Conservation (phyloP, 2,113 vertebrate species). For the Atrichornis clamosus region DNA sequence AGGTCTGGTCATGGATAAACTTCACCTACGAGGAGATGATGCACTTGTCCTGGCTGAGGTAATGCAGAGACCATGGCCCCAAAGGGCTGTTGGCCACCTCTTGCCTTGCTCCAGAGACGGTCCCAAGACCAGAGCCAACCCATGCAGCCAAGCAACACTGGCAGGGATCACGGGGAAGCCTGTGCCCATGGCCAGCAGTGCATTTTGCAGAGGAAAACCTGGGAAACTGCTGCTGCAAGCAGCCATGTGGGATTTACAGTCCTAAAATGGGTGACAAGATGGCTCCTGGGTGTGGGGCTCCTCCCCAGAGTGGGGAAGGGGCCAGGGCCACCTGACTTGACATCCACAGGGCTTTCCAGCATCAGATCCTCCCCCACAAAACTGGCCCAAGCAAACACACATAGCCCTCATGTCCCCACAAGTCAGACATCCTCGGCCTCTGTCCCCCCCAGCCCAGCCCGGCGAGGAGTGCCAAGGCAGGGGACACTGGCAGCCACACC, state of each 20-base stretch:
- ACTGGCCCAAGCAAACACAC: neutral
- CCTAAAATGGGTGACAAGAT: neutral
- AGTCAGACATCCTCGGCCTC: neutral
- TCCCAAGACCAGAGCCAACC: neutral
- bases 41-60: neutral
- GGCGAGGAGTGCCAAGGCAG: rapidly evolving
- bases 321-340: rapidly evolving
- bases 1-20: constrained; percentile 95
- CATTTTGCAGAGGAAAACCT: neutral
- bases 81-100: rapidly evolving
- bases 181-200: neutral
- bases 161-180: rapidly evolving
- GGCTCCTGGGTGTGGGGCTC: neutral
- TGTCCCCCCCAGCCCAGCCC: rapidly evolving
- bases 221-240: neutral
- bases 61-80: neutral
- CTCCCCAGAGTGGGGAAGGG: neutral
- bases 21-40: constrained; percentile 79
- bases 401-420: rapidly evolving
- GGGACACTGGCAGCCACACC: neutral
- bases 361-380: neutral
- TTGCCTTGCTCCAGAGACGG: rapidly evolving
- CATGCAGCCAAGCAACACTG: rapidly evolving
- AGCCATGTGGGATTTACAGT: neutral
- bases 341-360: neutral